Evolutionary conservation across 2,888 invertebrate species (phyloP).

Genomic region (Erebia epiphron): DNA sequence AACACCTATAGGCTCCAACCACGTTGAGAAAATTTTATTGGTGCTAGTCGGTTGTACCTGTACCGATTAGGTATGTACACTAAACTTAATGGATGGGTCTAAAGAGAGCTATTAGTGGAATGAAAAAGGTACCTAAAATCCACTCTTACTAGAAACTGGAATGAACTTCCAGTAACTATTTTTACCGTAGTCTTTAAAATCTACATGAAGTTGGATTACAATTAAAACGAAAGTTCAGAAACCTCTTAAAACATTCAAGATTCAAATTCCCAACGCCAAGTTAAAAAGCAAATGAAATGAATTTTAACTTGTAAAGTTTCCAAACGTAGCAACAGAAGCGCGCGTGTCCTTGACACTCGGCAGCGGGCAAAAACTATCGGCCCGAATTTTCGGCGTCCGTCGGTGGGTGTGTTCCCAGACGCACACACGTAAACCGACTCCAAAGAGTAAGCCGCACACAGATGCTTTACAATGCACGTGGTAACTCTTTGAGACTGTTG

Average conservation of each 20-base stretch:
- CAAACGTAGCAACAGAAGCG: slow-evolving; percentile 64
- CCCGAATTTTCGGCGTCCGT: slow-evolving; percentile 67
- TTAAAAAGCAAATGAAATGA: slow-evolving; percentile 19
- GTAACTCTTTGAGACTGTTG: slow-evolving; percentile 21
- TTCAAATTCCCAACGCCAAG: slow-evolving; percentile 1
- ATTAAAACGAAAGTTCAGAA: background rate
- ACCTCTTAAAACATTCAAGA: background rate
- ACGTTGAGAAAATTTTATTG: background rate
- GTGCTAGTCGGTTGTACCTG: no score
- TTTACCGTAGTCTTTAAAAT: no score
- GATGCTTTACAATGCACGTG: slow-evolving; percentile 23
- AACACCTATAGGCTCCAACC: background rate
- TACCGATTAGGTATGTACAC: no score
- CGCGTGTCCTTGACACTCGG: slow-evolving; percentile 77
- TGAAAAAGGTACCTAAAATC: no score
- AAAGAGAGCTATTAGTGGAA: no score
- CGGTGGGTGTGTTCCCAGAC: slow-evolving; percentile 75
- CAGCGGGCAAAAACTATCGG: slow-evolving; percentile 76
- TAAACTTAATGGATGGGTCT: no score
- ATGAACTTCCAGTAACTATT: no score
- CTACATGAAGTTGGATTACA: no score
- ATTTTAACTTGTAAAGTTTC: slow-evolving; percentile 37
- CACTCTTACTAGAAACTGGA: no score
- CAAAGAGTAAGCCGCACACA: slow-evolving; percentile 55
- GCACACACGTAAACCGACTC: slow-evolving; percentile 49